These are phyloP conservation scores for Diceros bicornis DNA, from an alignment of 2,797 vertebrate species.

Conservation along the genomic window DNA sequence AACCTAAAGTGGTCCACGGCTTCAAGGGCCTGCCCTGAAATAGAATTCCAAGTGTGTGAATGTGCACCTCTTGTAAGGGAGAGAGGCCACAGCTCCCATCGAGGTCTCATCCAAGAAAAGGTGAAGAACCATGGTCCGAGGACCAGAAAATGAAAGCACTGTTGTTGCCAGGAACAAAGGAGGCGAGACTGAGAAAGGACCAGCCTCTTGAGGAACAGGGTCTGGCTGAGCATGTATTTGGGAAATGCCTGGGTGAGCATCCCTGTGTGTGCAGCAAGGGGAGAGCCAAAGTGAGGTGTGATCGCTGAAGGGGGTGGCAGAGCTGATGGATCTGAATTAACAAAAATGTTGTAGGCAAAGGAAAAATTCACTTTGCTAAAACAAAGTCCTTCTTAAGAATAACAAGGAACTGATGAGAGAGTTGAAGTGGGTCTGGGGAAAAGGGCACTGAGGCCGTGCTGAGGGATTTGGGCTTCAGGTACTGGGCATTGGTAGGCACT, in stretches of 20 bases:
- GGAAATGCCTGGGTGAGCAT: neutral
- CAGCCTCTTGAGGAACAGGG: neutral
- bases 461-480: neutral
- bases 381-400: neutral
- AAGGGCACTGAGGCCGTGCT: neutral
- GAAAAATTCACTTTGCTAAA: neutral
- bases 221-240: neutral
- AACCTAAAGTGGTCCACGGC: neutral
- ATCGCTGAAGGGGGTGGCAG: neutral
- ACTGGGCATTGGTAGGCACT: neutral
- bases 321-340: neutral
- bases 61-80: neutral
- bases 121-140: neutral
- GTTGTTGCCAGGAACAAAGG: neutral
- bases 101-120: neutral
- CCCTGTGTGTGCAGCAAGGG: neutral
- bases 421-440: neutral
- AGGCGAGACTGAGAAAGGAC: neutral
- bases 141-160: neutral
- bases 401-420: neutral
- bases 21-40: neutral
- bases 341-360: neutral
- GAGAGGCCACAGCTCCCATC: neutral
- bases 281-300: neutral
- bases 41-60: neutral